Percentiles rank a stretch among this genome's conserved stretches.
phyloP scores from a whole-genome alignment of 2,797 vertebrate species.

The Oophaga sylvatica region DNA sequence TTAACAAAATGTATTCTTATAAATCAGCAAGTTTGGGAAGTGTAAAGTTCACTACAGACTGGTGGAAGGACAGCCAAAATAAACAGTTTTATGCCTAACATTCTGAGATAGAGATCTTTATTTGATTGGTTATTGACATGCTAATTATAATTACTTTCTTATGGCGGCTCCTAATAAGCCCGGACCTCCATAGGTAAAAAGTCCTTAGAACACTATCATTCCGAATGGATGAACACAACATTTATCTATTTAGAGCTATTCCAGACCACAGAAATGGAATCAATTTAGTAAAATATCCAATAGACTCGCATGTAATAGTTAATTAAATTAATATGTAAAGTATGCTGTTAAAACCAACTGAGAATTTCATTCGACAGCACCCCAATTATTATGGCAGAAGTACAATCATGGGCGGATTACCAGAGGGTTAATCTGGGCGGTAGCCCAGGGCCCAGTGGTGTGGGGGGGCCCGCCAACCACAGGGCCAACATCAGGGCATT shows the following conservation, averaged over 20 bases:
- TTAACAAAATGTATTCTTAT: no score
- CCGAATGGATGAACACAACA: slow-evolving; percentile 30
- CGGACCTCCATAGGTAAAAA: slow-evolving; percentile 35
- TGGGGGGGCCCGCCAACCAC: no score
- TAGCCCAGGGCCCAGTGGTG: no score
- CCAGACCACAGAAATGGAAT: neutral
- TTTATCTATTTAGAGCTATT: slow-evolving; percentile 26
- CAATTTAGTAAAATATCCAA: neutral
- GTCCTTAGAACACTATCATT: slow-evolving; percentile 34
- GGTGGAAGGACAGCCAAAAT: slow-evolving; percentile 19
- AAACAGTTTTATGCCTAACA: slow-evolving; percentile 10
- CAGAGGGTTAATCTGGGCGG: no score
- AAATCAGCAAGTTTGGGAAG: no score
- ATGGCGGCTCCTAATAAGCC: slow-evolving; percentile 44
- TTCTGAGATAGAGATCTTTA: slow-evolving; percentile 19
- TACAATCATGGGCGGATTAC: neutral
- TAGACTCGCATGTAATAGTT: neutral
- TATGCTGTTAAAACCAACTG: neutral
- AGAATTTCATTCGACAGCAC: neutral
- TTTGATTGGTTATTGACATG: slow-evolving; percentile 44
- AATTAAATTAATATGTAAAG: neutral
- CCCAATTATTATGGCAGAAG: neutral
- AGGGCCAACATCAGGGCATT: no score
- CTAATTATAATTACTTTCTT: slow-evolving; percentile 53
- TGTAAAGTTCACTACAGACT: neutral